These are phyloP conservation scores for Dolichomitus sp. DNA, from an alignment of 2,888 invertebrate species.

Conservation along the genomic window DNA sequence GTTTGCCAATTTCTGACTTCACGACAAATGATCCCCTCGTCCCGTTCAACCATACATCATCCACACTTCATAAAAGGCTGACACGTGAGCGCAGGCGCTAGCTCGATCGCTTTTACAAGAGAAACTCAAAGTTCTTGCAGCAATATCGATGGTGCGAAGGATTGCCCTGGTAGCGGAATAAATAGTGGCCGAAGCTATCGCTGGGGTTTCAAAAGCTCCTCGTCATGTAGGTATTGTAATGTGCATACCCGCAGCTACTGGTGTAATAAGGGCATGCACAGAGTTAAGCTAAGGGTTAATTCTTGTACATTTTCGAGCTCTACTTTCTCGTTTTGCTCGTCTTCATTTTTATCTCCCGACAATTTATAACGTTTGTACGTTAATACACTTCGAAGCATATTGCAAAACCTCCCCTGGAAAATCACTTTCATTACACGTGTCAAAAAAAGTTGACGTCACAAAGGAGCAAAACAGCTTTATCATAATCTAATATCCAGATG, in stretches of 20 bases:
- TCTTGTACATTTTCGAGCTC: background rate
- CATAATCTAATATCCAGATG: constrained; percentile 42
- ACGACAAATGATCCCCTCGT: constrained; percentile 49
- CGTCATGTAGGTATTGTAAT: constrained; percentile 28
- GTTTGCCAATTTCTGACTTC: constrained; percentile 48
- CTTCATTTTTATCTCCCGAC: constrained; percentile 11
- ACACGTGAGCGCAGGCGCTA: constrained; percentile 16
- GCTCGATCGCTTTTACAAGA: constrained; percentile 22
- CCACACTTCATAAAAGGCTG: constrained; percentile 37
- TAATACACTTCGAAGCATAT: constrained; percentile 16
- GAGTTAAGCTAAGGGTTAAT: background rate
- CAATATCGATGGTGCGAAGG: background rate
- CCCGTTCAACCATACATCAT: constrained; percentile 45
- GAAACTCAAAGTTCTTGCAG: constrained; percentile 29
- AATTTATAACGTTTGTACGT: background rate
- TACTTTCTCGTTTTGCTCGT: background rate
- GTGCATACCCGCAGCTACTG: background rate
- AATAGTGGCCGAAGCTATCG: background rate
- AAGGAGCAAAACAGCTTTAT: constrained; percentile 36
- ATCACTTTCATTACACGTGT: constrained; percentile 36
- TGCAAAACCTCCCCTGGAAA: constrained; percentile 17
- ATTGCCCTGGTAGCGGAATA: background rate
- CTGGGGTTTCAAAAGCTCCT: constrained; percentile 3
- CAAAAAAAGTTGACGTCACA: constrained; percentile 2
- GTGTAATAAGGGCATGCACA: background rate